These are phyloP conservation scores for Acromyrmex echinatior DNA, from an alignment of 1,140 invertebrate species.

Conservation along the genomic window DNA sequence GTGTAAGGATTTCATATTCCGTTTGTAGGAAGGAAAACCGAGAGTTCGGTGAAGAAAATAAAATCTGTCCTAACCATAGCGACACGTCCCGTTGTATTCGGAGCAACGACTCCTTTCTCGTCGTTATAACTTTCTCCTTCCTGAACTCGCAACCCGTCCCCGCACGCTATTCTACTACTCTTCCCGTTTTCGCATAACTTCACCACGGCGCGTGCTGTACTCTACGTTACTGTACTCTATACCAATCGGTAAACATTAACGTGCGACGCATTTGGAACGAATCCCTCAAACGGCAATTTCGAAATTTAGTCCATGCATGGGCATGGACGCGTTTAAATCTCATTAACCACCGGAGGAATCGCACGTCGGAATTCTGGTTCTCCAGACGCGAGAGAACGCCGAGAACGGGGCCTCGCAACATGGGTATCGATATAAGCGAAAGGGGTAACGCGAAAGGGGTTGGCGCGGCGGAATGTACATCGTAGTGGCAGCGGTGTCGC, in stretches of 20 bases:
- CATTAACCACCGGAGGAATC: conserved; percentile 17
- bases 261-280: conserved; percentile 44
- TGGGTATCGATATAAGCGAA: background rate
- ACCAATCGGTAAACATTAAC: conserved; percentile 60
- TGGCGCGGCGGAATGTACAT: conserved; percentile 21
- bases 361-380: background rate
- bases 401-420: background rate
- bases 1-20: conserved; percentile 70
- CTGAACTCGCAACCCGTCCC: conserved; percentile 50
- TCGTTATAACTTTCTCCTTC: conserved; percentile 61
- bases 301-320: background rate
- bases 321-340: conserved; percentile 14
- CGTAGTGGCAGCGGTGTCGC: conserved; percentile 29
- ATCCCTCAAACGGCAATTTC: conserved; percentile 32
- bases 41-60: conserved; percentile 70
- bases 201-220: conserved; percentile 21
- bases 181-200: conserved; percentile 42
- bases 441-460: conserved; percentile 47
- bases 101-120: conserved; percentile 37
- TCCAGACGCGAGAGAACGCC: background rate
- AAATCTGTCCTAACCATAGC: conserved; percentile 61
- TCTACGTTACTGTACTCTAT: conserved; percentile 25
- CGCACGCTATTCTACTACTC: conserved; percentile 25
- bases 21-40: conserved; percentile 37
- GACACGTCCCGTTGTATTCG: conserved; percentile 42